These are phyloP conservation scores for Lasioglossum baleicum DNA, from an alignment of 1,140 invertebrate genomes.

Conservation along the genomic window DNA sequence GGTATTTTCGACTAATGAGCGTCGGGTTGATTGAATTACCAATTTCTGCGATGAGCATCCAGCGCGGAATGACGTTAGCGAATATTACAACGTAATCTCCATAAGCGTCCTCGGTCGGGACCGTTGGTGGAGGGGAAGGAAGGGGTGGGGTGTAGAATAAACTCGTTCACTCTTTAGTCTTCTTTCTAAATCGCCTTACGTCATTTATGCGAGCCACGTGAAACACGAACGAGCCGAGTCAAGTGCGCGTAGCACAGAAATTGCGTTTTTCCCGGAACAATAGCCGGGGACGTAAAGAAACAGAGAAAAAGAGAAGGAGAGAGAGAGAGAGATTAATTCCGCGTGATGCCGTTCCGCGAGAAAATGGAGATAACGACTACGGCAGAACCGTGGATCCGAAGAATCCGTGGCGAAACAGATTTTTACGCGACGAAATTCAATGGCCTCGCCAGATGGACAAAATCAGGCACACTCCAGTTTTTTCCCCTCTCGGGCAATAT, in stretches of 20 bases:
- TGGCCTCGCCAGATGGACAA: too few relatives aligned
- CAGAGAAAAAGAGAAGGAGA: neutral
- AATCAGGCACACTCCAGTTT: too few relatives aligned
- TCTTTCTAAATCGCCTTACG: constrained; percentile 13
- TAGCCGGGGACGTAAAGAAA: neutral
- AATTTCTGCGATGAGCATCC: too few relatives aligned
- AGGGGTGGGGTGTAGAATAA: neutral
- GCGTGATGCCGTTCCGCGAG: neutral
- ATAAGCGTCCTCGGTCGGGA: neutral
- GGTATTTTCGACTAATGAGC: too few relatives aligned
- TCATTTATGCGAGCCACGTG: constrained; percentile 3
- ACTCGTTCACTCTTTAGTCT: constrained; percentile 6
- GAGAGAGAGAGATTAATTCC: neutral
- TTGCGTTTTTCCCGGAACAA: constrained; percentile 7
- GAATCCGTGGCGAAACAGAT: neutral
- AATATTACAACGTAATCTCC: neutral
- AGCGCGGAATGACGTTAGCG: too few relatives aligned
- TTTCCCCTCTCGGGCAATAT: too few relatives aligned
- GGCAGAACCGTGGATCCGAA: neutral
- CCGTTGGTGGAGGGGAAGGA: too few relatives aligned
- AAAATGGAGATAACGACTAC: neutral
- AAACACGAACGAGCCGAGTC: neutral
- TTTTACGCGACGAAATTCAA: too few relatives aligned
- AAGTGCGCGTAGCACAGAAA: constrained; percentile 6
- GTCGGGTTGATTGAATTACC: too few relatives aligned